Conservation (phyloP, 2,797 vertebrate genomes). For the Liasis olivaceus region DNA sequence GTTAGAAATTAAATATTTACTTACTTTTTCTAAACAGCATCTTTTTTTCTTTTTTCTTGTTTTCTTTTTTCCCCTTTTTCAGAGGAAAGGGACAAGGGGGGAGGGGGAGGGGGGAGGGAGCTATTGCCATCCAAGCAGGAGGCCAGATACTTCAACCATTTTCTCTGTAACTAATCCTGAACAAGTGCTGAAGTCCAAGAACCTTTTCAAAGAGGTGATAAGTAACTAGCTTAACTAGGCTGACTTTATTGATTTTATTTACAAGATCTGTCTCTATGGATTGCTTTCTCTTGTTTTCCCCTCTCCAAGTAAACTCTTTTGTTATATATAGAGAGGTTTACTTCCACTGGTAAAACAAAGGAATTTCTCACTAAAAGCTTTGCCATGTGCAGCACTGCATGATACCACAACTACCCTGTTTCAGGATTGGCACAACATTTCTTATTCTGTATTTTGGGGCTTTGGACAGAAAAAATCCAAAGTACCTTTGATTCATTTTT, state of each 20-base stretch:
- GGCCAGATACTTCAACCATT: neutral
- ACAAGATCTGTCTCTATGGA: neutral
- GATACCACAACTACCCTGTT: neutral
- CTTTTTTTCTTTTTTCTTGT: neutral
- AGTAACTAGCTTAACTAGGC: neutral
- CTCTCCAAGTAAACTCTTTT: neutral
- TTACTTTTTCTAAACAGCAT: neutral
- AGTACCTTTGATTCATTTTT: neutral
- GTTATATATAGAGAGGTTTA: neutral
- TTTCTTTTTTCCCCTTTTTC: neutral
- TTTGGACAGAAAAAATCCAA: neutral
- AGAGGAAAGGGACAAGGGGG: too few relatives aligned
- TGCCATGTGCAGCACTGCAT: neutral
- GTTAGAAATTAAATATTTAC: neutral
- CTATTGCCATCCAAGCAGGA: too few relatives aligned
- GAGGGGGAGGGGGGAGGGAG: too few relatives aligned
- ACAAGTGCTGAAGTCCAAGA: neutral
- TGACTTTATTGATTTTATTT: neutral
- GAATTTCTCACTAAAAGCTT: neutral
- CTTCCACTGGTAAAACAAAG: neutral
- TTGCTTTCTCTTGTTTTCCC: neutral
- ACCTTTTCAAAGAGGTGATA: neutral
- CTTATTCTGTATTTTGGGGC: neutral
- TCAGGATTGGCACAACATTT: neutral
- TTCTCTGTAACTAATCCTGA: neutral